These are phyloP conservation scores for Lottia gigantea DNA, from an alignment of 2,888 invertebrate genomes.

Conservation along the genomic window DNA sequence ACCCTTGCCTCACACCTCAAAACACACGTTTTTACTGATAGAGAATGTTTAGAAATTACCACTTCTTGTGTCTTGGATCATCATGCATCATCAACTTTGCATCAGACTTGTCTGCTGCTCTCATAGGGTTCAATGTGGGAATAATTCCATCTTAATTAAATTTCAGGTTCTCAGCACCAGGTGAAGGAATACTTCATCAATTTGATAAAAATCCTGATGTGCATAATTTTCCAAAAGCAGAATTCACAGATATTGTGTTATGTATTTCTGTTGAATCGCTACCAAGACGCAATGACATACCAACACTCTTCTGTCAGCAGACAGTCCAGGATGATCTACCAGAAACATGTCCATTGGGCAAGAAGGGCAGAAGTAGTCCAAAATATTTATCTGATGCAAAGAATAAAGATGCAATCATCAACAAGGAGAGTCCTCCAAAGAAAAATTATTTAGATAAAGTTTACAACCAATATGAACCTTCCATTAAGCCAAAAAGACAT, in stretches of 20 bases:
- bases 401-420: background rate
- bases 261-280: conserved; percentile 71
- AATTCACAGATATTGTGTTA: conserved; percentile 61
- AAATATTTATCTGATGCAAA: conserved; percentile 1
- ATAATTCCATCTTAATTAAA: background rate
- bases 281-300: conserved; percentile 73
- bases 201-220: conserved; percentile 65
- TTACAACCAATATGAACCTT: background rate
- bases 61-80: conserved; percentile 2
- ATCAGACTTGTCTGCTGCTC: no score
- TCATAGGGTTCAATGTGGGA: no score
- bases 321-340: background rate
- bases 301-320: conserved; percentile 60
- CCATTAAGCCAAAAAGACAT: background rate
- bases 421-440: background rate
- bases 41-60: no score
- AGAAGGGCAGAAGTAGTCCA: conserved; percentile 6
- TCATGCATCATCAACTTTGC: no score
- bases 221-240: conserved; percentile 61
- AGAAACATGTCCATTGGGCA: conserved; percentile 19
- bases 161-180: conserved; percentile 75
- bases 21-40: no score
- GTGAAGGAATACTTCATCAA: conserved; percentile 74
- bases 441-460: background rate
- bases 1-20: no score